These are phyloP conservation scores for Chiridota heheva DNA, from an alignment of 35 echinoderm and acorn worm genomes.

Conservation along the genomic window DNA sequence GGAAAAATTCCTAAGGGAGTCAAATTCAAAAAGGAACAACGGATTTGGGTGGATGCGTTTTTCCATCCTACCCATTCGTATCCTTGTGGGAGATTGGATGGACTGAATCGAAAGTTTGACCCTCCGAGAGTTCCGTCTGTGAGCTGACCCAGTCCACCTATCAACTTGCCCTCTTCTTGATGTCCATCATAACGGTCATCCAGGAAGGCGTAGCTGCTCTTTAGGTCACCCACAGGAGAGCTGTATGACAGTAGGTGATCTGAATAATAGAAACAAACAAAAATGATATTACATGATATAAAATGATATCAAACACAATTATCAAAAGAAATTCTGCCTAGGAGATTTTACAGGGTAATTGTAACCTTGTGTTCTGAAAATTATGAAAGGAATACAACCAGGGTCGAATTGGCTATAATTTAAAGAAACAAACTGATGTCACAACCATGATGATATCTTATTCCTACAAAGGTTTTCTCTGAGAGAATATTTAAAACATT, in stretches of 20 bases:
- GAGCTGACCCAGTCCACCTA: conserved; percentile 77
- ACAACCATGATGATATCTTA: no score
- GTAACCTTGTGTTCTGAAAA: not conserved
- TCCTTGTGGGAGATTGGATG: conserved; percentile 61
- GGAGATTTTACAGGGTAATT: not conserved
- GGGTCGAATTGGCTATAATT: no score
- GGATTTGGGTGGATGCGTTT: conserved; percentile 64
- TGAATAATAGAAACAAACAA: conserved; percentile 30
- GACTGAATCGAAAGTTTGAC: conserved; percentile 76
- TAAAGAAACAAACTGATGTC: no score
- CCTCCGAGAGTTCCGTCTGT: conserved; percentile 80
- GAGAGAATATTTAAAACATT: no score
- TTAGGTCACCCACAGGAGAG: conserved; percentile 52
- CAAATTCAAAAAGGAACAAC: conserved; percentile 66
- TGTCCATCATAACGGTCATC: conserved; percentile 84
- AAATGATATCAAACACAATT: not conserved
- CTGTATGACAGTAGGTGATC: conserved; percentile 82
- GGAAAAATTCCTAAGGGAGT: conserved; percentile 84
- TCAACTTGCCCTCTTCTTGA: conserved; percentile 19
- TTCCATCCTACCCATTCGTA: conserved; percentile 96
- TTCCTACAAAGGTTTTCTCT: no score
- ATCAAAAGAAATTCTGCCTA: not conserved
- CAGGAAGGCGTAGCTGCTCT: conserved; percentile 48
- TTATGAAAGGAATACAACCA: no score
- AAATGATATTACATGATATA: not conserved